Evolutionary conservation across 1,140 invertebrate species (phyloP), one percentile per base, ranked within the genome.

Genomic region (Brachionus rubens): DNA sequence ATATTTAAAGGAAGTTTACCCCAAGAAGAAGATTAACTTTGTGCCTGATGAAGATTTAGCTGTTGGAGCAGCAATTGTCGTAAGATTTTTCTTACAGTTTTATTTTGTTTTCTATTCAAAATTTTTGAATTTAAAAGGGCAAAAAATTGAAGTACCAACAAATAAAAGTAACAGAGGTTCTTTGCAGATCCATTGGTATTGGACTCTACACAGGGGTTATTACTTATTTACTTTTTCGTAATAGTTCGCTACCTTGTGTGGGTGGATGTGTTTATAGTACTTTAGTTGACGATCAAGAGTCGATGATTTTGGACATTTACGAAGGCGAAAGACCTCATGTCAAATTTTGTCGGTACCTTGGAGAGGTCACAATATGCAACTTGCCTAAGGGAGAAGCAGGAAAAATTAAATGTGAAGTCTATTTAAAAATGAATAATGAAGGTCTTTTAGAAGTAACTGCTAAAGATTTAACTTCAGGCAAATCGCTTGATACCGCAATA

Each of bases 121-220:
- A 56, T 56, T 59, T 33, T 59, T 65, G 12, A n/a, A 24, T 46
- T 43, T 10, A 5, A 43, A 65, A 65, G 59, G 59, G 59, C 2
- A 48, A 41, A 36, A 72, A 72, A 72, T 50, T 72, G 30, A 72
- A 72, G 30, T 72, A 72, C 30, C 68, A 72, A 50, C 46, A 72
- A 50, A 72, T 72, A 33, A 72, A 50, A 54, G 68, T 72, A 54
- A 72, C 68, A 9, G 68, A 72, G 16, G 68, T 72, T 2, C 40
- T 72, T 12, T 72, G 68, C n/a, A 33, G 33, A 36, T 72, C 68
- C 28, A 72, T 72, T 40, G 68, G 68, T 14, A 72, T 72, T n/a
- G 68, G 68, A 2, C 46, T 72, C 14, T 72, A 72, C 46, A 72
- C 68, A 4, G 68, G 68, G 1, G 68, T 72, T 19, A 54, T 72